A percentile compares a stretch with the other conserved stretches of the same genome.
These are phyloP conservation scores for Xenopus borealis DNA, from an alignment of 2,113 vertebrate species.

Conservation along the genomic window DNA sequence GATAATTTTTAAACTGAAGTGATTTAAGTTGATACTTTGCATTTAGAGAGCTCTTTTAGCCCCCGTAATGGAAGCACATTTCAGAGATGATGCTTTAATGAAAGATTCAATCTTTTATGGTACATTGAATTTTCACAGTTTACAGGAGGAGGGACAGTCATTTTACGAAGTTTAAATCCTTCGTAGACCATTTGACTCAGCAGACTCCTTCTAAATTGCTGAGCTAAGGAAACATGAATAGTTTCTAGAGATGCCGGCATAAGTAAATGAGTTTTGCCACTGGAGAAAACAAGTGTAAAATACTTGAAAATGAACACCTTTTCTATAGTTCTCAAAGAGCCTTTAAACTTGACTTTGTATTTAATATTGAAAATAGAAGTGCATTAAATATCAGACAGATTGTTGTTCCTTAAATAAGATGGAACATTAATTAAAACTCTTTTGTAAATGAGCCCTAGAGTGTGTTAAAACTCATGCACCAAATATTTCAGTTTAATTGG, in stretches of 20 bases:
- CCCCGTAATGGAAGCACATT: slow-evolving; percentile 48
- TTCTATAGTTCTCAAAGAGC: not conserved
- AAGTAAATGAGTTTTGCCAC: slow-evolving; percentile 29
- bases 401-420: not conserved
- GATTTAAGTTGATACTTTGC: slow-evolving; percentile 32
- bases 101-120: slow-evolving; percentile 47
- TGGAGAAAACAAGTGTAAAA: slow-evolving; percentile 15
- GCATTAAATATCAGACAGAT: not conserved
- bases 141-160: slow-evolving; percentile 22
- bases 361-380: too few relatives aligned
- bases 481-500: too few relatives aligned
- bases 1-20: slow-evolving; percentile 34
- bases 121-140: slow-evolving; percentile 41
- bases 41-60: slow-evolving; percentile 44
- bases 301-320: not conserved
- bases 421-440: too few relatives aligned
- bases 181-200: slow-evolving; percentile 41
- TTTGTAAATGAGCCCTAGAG: too few relatives aligned
- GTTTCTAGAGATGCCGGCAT: slow-evolving; percentile 4
- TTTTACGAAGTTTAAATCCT: slow-evolving; percentile 47
- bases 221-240: slow-evolving; percentile 32
- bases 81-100: slow-evolving; percentile 47
- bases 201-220: slow-evolving; percentile 41
- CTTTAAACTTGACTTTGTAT: not conserved
- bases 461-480: too few relatives aligned